phyloP scores from a whole-genome alignment of 1,140 invertebrate species.

The Chironomus striatipennis region DNA sequence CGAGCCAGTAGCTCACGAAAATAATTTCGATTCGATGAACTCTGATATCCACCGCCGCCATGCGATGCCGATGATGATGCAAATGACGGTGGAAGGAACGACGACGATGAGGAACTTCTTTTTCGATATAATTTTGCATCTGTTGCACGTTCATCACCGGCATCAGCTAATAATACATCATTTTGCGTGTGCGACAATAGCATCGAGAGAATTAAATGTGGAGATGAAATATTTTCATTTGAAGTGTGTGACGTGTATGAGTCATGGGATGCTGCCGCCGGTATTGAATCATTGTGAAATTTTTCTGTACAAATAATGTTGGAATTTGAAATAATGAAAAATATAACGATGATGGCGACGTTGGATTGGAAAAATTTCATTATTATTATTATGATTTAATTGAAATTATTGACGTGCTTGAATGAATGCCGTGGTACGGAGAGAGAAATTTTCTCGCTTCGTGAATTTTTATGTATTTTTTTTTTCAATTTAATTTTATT shows the following conservation, averaged over 20 bases:
- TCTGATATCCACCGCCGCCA: too few relatives aligned
- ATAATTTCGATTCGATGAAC: constrained; percentile 18
- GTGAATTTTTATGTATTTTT: too few relatives aligned
- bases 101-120: neutral
- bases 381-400: constrained; percentile 7
- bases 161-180: constrained; percentile 18
- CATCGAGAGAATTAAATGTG: neutral
- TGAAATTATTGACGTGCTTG: constrained; percentile 8
- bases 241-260: neutral
- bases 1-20: neutral
- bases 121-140: constrained; percentile 17
- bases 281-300: neutral
- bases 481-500: too few relatives aligned
- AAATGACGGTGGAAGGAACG: neutral
- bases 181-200: neutral
- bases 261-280: neutral
- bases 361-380: neutral
- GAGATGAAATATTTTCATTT: too few relatives aligned
- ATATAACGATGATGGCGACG: neutral
- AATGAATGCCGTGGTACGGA: neutral
- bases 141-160: constrained; percentile 23
- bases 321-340: neutral
- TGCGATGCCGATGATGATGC: neutral
- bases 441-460: too few relatives aligned
- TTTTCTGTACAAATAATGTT: neutral